Evolutionary conservation across 1,140 invertebrate genomes (phyloP).

Genomic region (Bombus superbus): DNA sequence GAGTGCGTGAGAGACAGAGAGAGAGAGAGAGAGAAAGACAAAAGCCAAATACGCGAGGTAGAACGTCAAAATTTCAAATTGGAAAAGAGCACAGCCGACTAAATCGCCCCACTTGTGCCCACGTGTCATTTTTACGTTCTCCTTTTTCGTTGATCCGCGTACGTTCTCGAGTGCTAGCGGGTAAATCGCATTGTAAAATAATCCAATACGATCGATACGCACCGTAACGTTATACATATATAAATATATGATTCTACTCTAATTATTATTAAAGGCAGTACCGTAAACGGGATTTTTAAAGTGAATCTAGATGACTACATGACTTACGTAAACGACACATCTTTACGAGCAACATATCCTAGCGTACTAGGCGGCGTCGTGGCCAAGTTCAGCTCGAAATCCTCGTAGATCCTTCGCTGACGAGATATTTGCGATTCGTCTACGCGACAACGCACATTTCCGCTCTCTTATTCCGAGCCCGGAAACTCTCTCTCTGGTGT

Average conservation of each 20-base stretch:
- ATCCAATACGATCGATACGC: conserved; percentile 71
- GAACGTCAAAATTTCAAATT: not conserved
- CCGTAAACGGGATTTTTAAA: conserved; percentile 73
- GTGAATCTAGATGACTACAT: conserved; percentile 75
- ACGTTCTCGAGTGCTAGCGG: conserved; percentile 59
- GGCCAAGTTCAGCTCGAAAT: conserved; percentile 9
- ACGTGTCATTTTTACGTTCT: not conserved
- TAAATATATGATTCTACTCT: conserved; percentile 66
- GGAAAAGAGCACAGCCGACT: no score
- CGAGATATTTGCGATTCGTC: not conserved
- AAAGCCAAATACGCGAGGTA: not conserved
- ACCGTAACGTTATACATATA: conserved; percentile 74
- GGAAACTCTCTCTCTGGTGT: not conserved
- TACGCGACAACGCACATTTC: conserved; percentile 20
- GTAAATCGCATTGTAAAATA: conserved; percentile 76
- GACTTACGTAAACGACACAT: conserved; percentile 76
- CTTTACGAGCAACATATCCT: conserved; percentile 81
- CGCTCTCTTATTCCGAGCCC: not conserved
- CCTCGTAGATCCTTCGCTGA: not conserved
- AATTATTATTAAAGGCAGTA: conserved; percentile 69
- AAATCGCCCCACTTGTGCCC: no score
- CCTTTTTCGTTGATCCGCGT: conserved; percentile 8
- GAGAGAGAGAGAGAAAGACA: not conserved
- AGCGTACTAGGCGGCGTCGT: conserved; percentile 76
- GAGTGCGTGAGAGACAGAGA: not conserved